Percentiles rank a stretch among this genome's conserved stretches.
These are phyloP conservation scores for Etia nguti DNA, from an alignment of 2,113 vertebrate genomes.

Conservation along the genomic window DNA sequence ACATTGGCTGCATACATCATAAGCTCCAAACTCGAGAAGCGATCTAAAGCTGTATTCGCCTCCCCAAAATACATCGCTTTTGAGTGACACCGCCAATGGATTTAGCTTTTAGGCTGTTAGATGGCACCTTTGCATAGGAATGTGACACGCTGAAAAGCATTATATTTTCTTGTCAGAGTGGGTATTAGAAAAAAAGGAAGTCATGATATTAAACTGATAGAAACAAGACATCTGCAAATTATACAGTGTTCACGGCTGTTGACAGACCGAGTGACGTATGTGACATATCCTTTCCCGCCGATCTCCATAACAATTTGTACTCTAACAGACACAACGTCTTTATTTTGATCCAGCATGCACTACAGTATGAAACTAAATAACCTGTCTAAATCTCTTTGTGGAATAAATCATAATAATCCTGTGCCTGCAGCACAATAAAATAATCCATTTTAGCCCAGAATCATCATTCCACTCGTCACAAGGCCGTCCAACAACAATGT, in stretches of 20 bases:
- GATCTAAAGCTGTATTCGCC: conserved; percentile 9
- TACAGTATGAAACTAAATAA: neutral
- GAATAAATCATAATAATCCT: neutral
- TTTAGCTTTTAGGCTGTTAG: conserved; percentile 49
- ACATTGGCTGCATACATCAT: conserved; percentile 42
- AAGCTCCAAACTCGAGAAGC: conserved; percentile 5
- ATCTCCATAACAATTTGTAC: conserved; percentile 30
- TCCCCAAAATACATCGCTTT: neutral
- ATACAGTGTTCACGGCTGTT: conserved; percentile 4
- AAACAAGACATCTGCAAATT: conserved; percentile 46
- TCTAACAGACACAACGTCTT: neutral
- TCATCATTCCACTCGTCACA: neutral
- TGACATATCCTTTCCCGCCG: conserved; percentile 32
- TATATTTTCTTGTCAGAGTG: conserved; percentile 45
- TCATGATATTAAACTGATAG: conserved; percentile 31
- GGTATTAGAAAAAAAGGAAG: conserved; percentile 21
- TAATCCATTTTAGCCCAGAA: neutral
- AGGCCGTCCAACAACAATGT: neutral
- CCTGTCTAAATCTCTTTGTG: neutral
- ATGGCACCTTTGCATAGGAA: conserved; percentile 15
- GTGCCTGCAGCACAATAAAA: neutral
- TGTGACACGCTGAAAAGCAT: conserved; percentile 34
- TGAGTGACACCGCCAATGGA: conserved; percentile 35
- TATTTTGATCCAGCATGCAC: neutral
- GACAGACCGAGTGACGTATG: conserved; percentile 1